phyloP scores from a whole-genome alignment of 2,113 vertebrate species.

The Phalacrocorax carbo region DNA sequence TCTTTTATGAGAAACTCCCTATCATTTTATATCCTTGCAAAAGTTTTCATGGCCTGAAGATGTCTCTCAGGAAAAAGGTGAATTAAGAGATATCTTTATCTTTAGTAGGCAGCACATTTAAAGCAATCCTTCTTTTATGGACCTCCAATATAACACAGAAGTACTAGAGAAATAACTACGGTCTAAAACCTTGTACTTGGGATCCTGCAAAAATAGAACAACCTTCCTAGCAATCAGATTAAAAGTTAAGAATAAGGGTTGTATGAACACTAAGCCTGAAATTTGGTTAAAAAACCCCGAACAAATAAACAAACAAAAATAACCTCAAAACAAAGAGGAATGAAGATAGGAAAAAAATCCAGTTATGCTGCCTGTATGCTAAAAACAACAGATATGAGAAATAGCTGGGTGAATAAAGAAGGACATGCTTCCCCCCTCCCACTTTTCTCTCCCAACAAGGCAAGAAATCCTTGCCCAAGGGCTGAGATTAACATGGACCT shows the following conservation, averaged over 20 bases:
- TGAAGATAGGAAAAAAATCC: neutral
- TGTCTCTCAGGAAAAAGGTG: neutral
- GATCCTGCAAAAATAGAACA: neutral
- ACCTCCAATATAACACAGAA: neutral
- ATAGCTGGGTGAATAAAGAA: neutral
- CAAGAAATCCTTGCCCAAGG: neutral
- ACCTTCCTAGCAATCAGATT: neutral
- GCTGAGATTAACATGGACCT: neutral
- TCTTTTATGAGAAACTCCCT: neutral
- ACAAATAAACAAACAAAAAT: accelerated
- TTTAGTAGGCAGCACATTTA: neutral
- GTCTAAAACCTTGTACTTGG: neutral
- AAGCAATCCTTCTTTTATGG: neutral
- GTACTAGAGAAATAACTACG: neutral
- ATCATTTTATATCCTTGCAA: neutral
- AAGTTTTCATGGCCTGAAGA: neutral
- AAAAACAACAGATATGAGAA: neutral
- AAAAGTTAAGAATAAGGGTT: neutral
- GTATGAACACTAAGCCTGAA: neutral
- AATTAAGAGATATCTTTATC: neutral
- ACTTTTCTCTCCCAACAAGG: neutral
- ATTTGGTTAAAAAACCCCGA: neutral
- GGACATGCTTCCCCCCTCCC: neutral
- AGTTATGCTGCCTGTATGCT: neutral
- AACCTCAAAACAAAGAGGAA: neutral